These are phyloP conservation scores for Polydrusus pterygomalis DNA, from an alignment of 2,888 invertebrate species.

Conservation along the genomic window DNA sequence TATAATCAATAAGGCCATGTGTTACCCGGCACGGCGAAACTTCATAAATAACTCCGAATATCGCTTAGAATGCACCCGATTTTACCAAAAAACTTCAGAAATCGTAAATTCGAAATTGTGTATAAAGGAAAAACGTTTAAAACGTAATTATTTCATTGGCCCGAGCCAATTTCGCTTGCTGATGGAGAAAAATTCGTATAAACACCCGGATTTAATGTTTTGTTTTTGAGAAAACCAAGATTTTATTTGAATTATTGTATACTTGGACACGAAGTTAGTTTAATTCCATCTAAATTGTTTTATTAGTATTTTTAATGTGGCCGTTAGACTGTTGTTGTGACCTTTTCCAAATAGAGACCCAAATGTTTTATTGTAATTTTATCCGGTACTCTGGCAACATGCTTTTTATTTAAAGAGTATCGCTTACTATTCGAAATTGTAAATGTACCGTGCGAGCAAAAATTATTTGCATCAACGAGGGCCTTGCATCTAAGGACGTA, in stretches of 20 bases:
- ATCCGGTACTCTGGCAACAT: too few species aligned
- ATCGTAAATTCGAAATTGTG: constrained; percentile 50
- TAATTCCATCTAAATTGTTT: neutral
- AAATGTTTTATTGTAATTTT: too few species aligned
- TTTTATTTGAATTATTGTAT: constrained; percentile 30
- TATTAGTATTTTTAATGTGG: neutral
- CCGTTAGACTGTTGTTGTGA: too few species aligned
- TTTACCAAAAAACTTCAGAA: constrained; percentile 23
- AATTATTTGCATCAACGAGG: too few species aligned
- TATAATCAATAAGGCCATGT: constrained; percentile 36
- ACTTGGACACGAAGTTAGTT: neutral
- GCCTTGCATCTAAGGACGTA: too few species aligned
- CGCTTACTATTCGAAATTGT: too few species aligned
- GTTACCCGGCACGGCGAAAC: constrained; percentile 28
- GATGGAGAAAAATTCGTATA: constrained; percentile 31
- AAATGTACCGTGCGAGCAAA: too few species aligned
- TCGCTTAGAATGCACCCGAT: constrained; percentile 34
- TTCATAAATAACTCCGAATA: constrained; percentile 42
- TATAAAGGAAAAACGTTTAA: constrained; percentile 44
- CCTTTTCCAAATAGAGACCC: too few species aligned
- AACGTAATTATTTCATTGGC: constrained; percentile 55
- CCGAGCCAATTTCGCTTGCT: constrained; percentile 33
- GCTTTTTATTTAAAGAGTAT: too few species aligned
- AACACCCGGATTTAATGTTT: constrained; percentile 44
- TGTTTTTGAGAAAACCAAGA: constrained; percentile 45